These are phyloP conservation scores for Hipparchia sbordonii DNA, from an alignment of 2,888 invertebrate species.

Conservation along the genomic window DNA sequence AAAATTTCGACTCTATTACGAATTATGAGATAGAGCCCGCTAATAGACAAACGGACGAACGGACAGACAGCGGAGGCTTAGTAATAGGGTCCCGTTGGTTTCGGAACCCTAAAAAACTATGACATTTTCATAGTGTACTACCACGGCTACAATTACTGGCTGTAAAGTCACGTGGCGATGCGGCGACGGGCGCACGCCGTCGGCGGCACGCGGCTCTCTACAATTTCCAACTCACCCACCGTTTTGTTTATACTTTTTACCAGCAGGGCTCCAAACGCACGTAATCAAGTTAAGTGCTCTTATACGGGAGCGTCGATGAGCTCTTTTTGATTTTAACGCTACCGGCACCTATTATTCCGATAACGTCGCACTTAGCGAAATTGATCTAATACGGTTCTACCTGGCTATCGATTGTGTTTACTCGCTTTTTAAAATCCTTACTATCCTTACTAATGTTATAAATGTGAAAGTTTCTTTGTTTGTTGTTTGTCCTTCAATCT, in stretches of 20 bases:
- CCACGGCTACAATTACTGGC: slow-evolving; percentile 60
- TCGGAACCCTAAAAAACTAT: slow-evolving; percentile 23
- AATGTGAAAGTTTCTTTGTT: too few species aligned
- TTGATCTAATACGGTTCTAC: slow-evolving; percentile 38
- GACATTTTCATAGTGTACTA: slow-evolving; percentile 47
- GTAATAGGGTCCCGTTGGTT: too few species aligned
- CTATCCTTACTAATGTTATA: background rate
- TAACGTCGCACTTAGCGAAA: slow-evolving; percentile 68
- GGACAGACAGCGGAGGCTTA: too few species aligned
- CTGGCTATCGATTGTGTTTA: slow-evolving; percentile 27
- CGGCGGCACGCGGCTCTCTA: slow-evolving; percentile 43
- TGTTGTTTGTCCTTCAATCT: too few species aligned
- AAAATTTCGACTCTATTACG: too few species aligned
- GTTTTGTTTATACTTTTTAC: slow-evolving; percentile 54
- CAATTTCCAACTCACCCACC: slow-evolving; percentile 41
- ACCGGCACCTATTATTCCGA: slow-evolving; percentile 54
- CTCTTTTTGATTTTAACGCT: slow-evolving; percentile 72
- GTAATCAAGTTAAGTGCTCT: slow-evolving; percentile 83
- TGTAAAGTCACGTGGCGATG: slow-evolving; percentile 54
- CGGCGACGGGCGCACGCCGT: slow-evolving; percentile 48
- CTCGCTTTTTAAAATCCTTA: background rate
- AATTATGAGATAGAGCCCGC: too few species aligned
- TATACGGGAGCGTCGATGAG: slow-evolving; percentile 64
- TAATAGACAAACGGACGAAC: too few species aligned
- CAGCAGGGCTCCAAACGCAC: slow-evolving; percentile 58